Base-by-base conservation (phyloP, 1,140 invertebrate genomes). In the Euborellia annulipes region DNA sequence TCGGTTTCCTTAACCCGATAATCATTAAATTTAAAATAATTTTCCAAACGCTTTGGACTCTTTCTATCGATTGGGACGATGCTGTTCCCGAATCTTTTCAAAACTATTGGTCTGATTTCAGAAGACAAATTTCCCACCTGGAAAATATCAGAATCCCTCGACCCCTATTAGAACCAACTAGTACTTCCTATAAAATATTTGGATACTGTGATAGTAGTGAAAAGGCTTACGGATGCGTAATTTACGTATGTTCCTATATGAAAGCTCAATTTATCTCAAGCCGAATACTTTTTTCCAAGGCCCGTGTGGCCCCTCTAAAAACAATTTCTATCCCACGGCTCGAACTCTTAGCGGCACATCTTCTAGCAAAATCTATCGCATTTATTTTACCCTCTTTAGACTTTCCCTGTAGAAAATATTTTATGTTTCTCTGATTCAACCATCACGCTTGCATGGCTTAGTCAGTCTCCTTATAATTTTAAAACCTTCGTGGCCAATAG, bases 11-110 rank as follows among this genome's bases (percentile, higher is more conserved):
- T 2, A 52, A 56, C 2, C 68, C 67, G 16, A 46, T 62, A 0
- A 56, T 62, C 2, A 53, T 69, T 3, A 47, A 20, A 7, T 55
- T 57, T 9, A 69, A 70, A 54, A 58, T 69, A 0, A 46, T 69
- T 0, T 57, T 70, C n/a, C 66, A 70, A 55, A 48, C 57, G 23
- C 32, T 70, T 3, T 65, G 65, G 64, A 21, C 55, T 11, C 7
- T 45, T 11, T 45, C 54, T 4, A 7, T 56, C 2, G 51, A 50
- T 3, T 68, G 64, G 65, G 66, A 69, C 46, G 52, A 60, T 13
- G n/a, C 34, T 6, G 13, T 62, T 4, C 40, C 54, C 8, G 3
- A 20, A n/a, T 46, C 50, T 3, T 17, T 54, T 11, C 21, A n/a
- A 48, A 8, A 37, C 21, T 39, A 55, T 41, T 61, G 57, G 58